These are phyloP conservation scores for Prochilodus magdalenae DNA, from an alignment of 2,113 vertebrate species.

Conservation along the genomic window DNA sequence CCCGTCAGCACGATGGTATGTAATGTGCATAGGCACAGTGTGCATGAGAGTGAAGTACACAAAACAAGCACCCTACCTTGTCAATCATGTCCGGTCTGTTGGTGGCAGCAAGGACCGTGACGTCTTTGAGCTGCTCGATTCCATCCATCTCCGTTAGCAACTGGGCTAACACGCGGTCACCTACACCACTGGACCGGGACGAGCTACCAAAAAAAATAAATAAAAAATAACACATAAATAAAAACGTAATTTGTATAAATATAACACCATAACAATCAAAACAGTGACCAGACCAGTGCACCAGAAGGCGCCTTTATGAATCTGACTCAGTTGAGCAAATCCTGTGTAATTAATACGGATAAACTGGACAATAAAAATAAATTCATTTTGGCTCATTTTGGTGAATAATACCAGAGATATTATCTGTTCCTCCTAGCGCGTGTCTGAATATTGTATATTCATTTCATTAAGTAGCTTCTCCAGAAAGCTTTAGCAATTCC, in stretches of 20 bases:
- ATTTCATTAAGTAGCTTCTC: neutral
- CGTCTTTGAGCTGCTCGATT: slow-evolving; percentile 90
- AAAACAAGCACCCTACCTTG: slow-evolving; percentile 91
- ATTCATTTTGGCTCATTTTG: no score
- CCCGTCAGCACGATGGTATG: slow-evolving; percentile 12
- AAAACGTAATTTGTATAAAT: no score
- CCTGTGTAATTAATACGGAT: no score
- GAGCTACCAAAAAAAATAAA: slow-evolving; percentile 75
- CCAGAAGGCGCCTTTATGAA: no score
- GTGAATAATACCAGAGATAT: neutral
- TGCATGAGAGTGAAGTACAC: slow-evolving; percentile 38
- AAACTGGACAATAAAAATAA: no score
- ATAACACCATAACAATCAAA: no score
- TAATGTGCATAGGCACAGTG: neutral
- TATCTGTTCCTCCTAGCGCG: no score
- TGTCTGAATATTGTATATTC: no score
- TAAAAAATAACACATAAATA: no score
- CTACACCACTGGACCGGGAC: slow-evolving; percentile 84
- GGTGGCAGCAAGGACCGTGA: slow-evolving; percentile 94
- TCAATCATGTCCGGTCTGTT: slow-evolving; percentile 98
- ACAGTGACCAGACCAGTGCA: no score
- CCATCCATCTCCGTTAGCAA: slow-evolving; percentile 98
- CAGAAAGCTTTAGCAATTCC: neutral
- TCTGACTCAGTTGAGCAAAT: no score
- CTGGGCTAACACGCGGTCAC: slow-evolving; percentile 94